phyloP scores from a whole-genome alignment of 2,888 invertebrate genomes.

The Dryobota labecula region DNA sequence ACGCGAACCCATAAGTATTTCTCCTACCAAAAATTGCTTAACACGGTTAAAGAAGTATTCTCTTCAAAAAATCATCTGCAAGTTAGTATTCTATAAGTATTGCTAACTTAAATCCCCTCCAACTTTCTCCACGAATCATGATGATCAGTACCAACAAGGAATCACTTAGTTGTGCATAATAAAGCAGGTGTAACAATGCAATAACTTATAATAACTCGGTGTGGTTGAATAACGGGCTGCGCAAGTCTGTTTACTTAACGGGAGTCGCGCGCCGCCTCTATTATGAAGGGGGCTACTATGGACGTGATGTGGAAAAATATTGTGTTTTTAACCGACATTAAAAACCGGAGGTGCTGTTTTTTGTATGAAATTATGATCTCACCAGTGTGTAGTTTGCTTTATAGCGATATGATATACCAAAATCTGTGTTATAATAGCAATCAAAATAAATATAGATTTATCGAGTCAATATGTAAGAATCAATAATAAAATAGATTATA shows the following conservation, averaged over 20 bases:
- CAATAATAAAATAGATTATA: conserved; percentile 13
- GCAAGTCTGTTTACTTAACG: conserved; percentile 77
- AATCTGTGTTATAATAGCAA: conserved; percentile 21
- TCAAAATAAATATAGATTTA: conserved; percentile 14
- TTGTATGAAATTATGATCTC: neutral
- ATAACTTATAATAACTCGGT: conserved; percentile 65
- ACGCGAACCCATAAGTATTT: too few species aligned
- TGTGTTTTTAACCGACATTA: neutral
- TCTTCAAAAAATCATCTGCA: too few species aligned
- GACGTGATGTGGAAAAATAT: conserved; percentile 16
- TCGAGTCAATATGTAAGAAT: conserved; percentile 4
- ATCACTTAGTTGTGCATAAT: conserved; percentile 61
- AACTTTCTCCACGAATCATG: conserved; percentile 24
- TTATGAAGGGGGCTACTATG: conserved; percentile 26
- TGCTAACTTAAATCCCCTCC: neutral
- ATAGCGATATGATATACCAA: neutral
- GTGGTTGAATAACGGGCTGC: conserved; percentile 66
- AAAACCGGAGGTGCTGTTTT: neutral
- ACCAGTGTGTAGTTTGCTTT: conserved; percentile 9
- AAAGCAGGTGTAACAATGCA: conserved; percentile 59
- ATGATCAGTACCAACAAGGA: conserved; percentile 47
- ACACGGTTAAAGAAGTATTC: too few species aligned
- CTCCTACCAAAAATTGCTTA: too few species aligned
- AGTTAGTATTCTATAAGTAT: too few species aligned
- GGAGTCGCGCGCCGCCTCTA: conserved; percentile 63